Percentiles rank a stretch among this genome's conserved stretches.
phyloP scores from a whole-genome alignment of 2,888 invertebrate species.

The Polydrusus cervinus region DNA sequence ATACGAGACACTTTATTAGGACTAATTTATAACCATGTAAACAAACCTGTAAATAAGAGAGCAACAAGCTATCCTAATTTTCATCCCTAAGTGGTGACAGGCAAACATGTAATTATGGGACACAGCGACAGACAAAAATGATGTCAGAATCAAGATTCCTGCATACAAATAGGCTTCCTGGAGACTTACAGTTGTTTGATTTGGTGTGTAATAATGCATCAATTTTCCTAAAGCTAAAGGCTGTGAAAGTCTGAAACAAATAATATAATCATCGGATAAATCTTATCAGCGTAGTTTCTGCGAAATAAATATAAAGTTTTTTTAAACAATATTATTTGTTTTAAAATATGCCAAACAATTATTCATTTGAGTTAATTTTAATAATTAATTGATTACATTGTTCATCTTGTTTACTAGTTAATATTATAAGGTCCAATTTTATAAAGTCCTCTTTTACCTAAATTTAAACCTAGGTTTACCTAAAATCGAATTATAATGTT shows the following conservation, averaged over 20 bases:
- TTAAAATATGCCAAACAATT: too few species aligned
- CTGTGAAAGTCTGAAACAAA: conserved; percentile 61
- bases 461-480: too few species aligned
- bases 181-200: conserved; percentile 54
- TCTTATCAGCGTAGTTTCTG: too few species aligned
- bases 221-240: conserved; percentile 62
- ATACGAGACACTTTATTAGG: neutral
- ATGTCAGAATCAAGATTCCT: conserved; percentile 58
- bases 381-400: too few species aligned
- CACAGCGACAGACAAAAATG: conserved; percentile 79
- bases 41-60: conserved; percentile 55
- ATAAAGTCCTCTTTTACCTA: too few species aligned
- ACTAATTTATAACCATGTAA: neutral
- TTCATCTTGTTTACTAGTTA: too few species aligned
- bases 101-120: conserved; percentile 89
- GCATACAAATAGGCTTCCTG: conserved; percentile 60
- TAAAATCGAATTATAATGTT: too few species aligned
- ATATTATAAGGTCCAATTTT: too few species aligned
- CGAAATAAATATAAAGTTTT: too few species aligned
- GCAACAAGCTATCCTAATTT: conserved; percentile 75
- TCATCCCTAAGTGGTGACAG: conserved; percentile 86
- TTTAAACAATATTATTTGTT: too few species aligned
- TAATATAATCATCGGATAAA: neutral
- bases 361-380: too few species aligned
- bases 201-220: conserved; percentile 60